Percentiles rank a stretch among this genome's conserved stretches.
Evolutionary conservation across 2,888 invertebrate genomes (phyloP).

Genomic region (Syrista parreyssii): DNA sequence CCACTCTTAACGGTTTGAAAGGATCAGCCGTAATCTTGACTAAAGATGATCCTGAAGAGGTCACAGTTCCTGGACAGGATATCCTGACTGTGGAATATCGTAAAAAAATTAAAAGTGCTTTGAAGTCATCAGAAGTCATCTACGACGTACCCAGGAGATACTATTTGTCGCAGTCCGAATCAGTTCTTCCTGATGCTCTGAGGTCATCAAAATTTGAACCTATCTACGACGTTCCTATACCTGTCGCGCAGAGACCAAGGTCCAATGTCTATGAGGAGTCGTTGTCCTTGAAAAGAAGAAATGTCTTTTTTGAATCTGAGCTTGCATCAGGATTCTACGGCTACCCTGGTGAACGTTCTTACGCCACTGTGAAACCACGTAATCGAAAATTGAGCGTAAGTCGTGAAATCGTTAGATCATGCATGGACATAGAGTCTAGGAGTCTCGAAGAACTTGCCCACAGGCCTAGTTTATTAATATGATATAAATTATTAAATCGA

Average conservation of each 20-base stretch:
- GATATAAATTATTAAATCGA: neutral
- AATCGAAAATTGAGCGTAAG: conserved; percentile 23
- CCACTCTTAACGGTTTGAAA: conserved; percentile 29
- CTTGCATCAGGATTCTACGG: conserved; percentile 27
- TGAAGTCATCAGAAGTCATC: conserved; percentile 12
- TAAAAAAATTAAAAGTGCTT: neutral
- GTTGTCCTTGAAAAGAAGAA: conserved; percentile 34
- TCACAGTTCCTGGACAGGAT: neutral
- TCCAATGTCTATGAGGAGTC: conserved; percentile 43
- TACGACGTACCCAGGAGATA: conserved; percentile 40
- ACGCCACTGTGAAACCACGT: conserved; percentile 39
- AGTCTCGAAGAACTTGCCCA: too few species aligned
- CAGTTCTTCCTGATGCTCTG: neutral
- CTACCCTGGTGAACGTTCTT: conserved; percentile 20
- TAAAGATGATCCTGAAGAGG: conserved; percentile 3
- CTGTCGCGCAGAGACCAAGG: conserved; percentile 29
- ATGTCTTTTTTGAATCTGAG: neutral
- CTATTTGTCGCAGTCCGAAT: conserved; percentile 2
- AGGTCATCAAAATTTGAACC: neutral
- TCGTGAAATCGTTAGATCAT: conserved; percentile 24
- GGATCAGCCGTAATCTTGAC: conserved; percentile 35
- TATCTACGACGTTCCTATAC: conserved; percentile 40
- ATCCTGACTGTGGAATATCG: conserved; percentile 27
- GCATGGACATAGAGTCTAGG: conserved; percentile 7
- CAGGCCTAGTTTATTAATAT: too few species aligned